Percentiles rank a stretch among this genome's conserved stretches.
Conservation (phyloP, 2,113 vertebrate genomes). For the Microtus montanus region DNA sequence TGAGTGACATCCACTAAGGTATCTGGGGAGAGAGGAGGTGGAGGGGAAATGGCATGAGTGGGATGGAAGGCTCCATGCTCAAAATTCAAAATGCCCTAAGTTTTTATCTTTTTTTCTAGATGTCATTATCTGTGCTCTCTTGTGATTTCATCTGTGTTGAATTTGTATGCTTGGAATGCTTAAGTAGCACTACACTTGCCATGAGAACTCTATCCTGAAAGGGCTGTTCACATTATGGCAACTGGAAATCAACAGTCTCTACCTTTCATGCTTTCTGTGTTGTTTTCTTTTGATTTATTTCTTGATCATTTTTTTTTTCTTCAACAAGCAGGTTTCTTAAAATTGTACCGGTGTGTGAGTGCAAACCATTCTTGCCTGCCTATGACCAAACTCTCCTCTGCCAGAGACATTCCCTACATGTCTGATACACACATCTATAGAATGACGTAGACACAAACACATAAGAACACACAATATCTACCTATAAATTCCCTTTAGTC, state of each 20-base stretch:
- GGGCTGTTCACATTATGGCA: neutral
- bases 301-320: neutral
- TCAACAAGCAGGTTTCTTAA: neutral
- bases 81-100: neutral
- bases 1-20: neutral
- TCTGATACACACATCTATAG: neutral
- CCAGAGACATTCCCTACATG: neutral
- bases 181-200: neutral
- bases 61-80: neutral
- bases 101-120: neutral
- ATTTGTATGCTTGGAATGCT: neutral
- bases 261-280: neutral
- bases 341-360: neutral
- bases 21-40: no score
- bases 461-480: neutral
- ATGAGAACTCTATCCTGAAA: neutral
- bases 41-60: no score
- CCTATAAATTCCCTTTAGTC: neutral
- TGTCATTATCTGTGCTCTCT: neutral
- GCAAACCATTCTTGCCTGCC: neutral
- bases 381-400: neutral
- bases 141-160: neutral
- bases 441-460: rapidly evolving
- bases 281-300: neutral
- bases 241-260: neutral